Evolutionary conservation across 2,113 vertebrate genomes (phyloP), one percentile per base, ranked within the genome.

Genomic region (Lycaon pictus): DNA sequence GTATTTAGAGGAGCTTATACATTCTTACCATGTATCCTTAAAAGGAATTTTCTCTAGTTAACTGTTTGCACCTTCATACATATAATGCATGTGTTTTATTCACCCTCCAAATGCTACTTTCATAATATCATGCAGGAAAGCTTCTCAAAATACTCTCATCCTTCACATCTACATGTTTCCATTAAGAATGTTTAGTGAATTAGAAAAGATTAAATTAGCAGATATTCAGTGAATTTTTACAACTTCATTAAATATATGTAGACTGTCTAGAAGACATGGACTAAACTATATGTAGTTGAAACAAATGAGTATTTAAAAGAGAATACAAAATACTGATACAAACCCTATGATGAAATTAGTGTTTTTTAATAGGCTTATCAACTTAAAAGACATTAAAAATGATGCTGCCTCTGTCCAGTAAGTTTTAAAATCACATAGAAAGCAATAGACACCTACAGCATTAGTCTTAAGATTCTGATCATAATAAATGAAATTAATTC

Each of bases 401-500:
- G 25, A 82, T 87, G 19, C 8, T 58, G 5, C 29, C 29, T 93
- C 48, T 93, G 17, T 60, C 35, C 43, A 37, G 2, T 62, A 90
- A 90, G 23, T 88, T 84, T 92, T 92, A 88, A 71, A 17, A 67
- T 89, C 55, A 93, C 35, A 90, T 0, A 88, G 2, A 72, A 55
- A 86, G 65, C 19, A 85, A 86, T 11, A 80, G 88, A 67, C 35
- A 80, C 9, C 15, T 72, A 69, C 3, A 8, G 7, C 63, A 60
- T 84, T 88, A 90, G 69, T 91, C 48, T 88, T 87, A 95, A 80
- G 92, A 95, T 86, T 62, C 17, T 88, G 8, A 92, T 77, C 55
- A 94, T 69, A 43, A 88, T 71, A 69, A 69, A 80, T 84, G n/a
- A 95, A 89, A 94, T 89, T 20, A 83, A n/a, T 85, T 85, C 60